A percentile compares a stretch with the other conserved stretches of the same genome.
These are phyloP conservation scores for Terebella lapidaria DNA, from an alignment of 2,888 invertebrate species.

Conservation along the genomic window DNA sequence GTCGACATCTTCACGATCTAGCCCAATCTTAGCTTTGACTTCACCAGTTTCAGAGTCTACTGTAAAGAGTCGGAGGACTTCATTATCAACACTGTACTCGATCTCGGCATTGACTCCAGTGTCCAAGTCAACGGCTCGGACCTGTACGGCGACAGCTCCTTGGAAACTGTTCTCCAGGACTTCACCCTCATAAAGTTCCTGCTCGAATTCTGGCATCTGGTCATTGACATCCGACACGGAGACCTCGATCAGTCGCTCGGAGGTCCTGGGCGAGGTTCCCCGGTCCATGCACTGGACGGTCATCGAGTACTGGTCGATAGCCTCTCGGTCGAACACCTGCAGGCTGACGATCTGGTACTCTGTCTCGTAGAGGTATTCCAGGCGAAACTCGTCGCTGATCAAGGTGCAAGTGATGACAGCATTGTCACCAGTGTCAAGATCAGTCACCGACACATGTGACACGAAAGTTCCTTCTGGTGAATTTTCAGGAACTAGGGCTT, in stretches of 20 bases:
- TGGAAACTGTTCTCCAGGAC: slow-evolving; percentile 36
- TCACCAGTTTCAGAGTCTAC: slow-evolving; percentile 9
- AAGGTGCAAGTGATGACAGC: slow-evolving; percentile 16
- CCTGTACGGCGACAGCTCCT: slow-evolving; percentile 3
- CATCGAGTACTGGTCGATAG: slow-evolving; percentile 28
- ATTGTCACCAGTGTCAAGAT: slow-evolving; percentile 20
- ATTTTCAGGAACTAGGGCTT: slow-evolving; percentile 16
- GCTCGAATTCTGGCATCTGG: slow-evolving; percentile 35
- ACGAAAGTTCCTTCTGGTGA: slow-evolving; percentile 16
- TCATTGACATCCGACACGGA: slow-evolving; percentile 45
- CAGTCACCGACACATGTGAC: slow-evolving; percentile 21
- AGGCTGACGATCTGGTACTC: slow-evolving; percentile 5
- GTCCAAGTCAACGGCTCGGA: slow-evolving; percentile 12
- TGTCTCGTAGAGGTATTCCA: background rate
- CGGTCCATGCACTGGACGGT: slow-evolving; percentile 40
- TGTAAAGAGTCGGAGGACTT: slow-evolving; percentile 4
- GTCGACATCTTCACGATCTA: slow-evolving; percentile 7
- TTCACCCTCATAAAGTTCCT: slow-evolving; percentile 27
- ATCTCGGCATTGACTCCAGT: slow-evolving; percentile 7
- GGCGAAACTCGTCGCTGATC: slow-evolving; percentile 1
- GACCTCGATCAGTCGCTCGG: slow-evolving; percentile 32
- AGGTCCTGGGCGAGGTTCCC: slow-evolving; percentile 34
- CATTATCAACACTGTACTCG: slow-evolving; percentile 16
- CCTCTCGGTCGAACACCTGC: slow-evolving; percentile 36
- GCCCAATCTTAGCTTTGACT: background rate